Conservation (phyloP, 1,140 invertebrate genomes). For the Drosophila tani region DNA sequence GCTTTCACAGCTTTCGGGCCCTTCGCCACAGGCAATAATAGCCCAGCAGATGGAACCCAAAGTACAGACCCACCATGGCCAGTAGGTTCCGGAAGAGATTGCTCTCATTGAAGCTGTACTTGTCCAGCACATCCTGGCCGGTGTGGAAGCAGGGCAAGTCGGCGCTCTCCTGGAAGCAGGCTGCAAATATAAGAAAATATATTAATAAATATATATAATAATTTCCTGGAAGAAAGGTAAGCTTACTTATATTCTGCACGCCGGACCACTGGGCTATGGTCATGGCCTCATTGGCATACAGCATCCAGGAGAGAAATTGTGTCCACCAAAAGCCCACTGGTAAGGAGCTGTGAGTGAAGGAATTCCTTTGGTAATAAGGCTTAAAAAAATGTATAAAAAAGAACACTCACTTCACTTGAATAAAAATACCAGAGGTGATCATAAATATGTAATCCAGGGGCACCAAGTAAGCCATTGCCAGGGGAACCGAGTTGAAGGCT, state of each 20-base stretch:
- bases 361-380: not conserved
- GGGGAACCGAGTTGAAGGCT: conserved; percentile 91
- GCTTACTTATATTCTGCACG: conserved; percentile 91
- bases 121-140: conserved; percentile 89
- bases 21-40: conserved; percentile 88
- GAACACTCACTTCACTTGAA: conserved; percentile 90
- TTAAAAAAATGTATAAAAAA: not conserved
- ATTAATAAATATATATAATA: not conserved
- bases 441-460: conserved; percentile 95
- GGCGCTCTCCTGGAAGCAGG: conserved; percentile 87
- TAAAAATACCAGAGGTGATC: conserved; percentile 94
- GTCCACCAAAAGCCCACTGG: conserved; percentile 93
- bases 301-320: conserved; percentile 96
- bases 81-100: conserved; percentile 89
- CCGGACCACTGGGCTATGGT: conserved; percentile 92
- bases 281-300: conserved; percentile 96
- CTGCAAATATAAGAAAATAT: conserved; percentile 82
- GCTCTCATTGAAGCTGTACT: conserved; percentile 89
- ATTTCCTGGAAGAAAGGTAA: too few relatives aligned
- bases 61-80: conserved; percentile 88
- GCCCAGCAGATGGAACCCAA: conserved; percentile 89
- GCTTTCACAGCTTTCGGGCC: conserved; percentile 87
- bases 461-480: conserved; percentile 93
- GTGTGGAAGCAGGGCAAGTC: conserved; percentile 90
- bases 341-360: conserved; percentile 88